Evolutionary conservation across 2,797 vertebrate species (phyloP), one percentile per base, ranked within the genome.

Genomic region (Acrossocheilus wenchowensis): DNA sequence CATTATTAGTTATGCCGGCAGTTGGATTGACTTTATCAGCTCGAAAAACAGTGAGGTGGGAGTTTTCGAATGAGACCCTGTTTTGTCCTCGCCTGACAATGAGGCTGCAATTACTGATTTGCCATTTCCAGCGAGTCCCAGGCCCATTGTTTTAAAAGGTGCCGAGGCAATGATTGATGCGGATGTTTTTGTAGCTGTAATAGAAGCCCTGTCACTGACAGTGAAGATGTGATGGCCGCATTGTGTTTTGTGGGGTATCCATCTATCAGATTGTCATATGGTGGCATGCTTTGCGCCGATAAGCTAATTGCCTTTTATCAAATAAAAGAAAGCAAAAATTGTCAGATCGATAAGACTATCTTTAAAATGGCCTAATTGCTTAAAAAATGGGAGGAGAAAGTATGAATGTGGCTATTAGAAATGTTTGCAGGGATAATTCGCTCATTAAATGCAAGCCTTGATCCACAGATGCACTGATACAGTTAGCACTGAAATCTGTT

Each of bases 141-240:
- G 88, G 87, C 86, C 92, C 62, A 95, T 95, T 95, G 95, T 95
- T 93, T 94, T 92, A 93, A 94, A 94, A 95, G 94, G 94, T 95
- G 94, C 85, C 86, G 60, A 52, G 91, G 92, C 91, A 91, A 92
- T 94, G 94, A 95, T 94, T 94, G 94, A 95, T 95, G 94, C 88
- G 91, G 88, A 90, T 94, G 93, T 95, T 94, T 86, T 82, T 54
- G 68, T 73, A 74, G 86, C 79, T 64, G 57, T 81, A 78, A 85
- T 84, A 84, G 72, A 87, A 87, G 72, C 73, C 73, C 79, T 82
- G 82, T 80, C 78, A 86, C 23, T 34, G 78, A 77, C 82, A 68
- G 62, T 69, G 50, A 72, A 85, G 88, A 85, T 23, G 66, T 82
- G 66, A 81, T 45, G 64, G 52, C 43, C 0, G 73, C 85, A 81